Evolutionary conservation across 2,797 vertebrate genomes (phyloP).

Genomic region (Gobio occitaniae): DNA sequence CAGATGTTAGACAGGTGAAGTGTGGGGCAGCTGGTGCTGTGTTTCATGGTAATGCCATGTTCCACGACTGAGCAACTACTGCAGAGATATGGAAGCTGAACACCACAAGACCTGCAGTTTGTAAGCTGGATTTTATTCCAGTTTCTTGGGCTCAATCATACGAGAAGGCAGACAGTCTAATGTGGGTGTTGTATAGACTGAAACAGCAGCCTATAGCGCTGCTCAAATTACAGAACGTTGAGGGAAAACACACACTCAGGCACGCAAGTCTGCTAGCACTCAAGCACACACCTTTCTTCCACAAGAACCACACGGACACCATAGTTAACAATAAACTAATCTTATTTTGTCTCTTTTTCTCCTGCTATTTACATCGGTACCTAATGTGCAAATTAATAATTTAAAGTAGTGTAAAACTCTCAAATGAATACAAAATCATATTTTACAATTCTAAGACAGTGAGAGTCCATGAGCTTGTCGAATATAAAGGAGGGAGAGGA

Average conservation of each 20-base stretch:
- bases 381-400: conserved; percentile 88
- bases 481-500: conserved; percentile 76
- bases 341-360: conserved; percentile 70
- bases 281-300: conserved; percentile 33
- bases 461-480: conserved; percentile 78
- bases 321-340: conserved; percentile 87
- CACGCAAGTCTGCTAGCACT: conserved; percentile 13
- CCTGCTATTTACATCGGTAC: conserved; percentile 84
- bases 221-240: conserved; percentile 57
- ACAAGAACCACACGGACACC: conserved; percentile 78
- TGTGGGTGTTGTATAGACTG: conserved; percentile 77
- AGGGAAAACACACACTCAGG: conserved; percentile 39
- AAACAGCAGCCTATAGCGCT: conserved; percentile 59
- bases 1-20: conserved; percentile 59
- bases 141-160: conserved; percentile 50
- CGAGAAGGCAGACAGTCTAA: conserved; percentile 72
- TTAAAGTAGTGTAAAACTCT: conserved; percentile 83
- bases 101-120: conserved; percentile 13
- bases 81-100: conserved; percentile 33
- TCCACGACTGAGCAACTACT: conserved; percentile 32
- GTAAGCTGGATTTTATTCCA: conserved; percentile 45
- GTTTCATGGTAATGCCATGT: conserved; percentile 5
- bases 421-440: conserved; percentile 83
- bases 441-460: conserved; percentile 79
- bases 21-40: conserved; percentile 44